Conservation (phyloP, 2,797 vertebrate species). For the Danio jaintianensis region DNA sequence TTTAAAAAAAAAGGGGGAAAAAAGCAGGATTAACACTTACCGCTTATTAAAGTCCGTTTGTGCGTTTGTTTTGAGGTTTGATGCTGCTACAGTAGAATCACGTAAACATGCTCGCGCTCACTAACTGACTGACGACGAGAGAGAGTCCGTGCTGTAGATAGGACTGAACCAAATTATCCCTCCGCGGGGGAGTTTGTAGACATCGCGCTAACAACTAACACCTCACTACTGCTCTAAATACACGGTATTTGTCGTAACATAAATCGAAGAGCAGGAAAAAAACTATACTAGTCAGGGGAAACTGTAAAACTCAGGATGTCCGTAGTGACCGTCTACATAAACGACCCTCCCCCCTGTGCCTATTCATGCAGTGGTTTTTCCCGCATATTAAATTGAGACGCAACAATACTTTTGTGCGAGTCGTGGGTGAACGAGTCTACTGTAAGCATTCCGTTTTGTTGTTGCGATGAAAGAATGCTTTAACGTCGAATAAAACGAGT, state of each 20-base stretch:
- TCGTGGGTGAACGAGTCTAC: not conserved
- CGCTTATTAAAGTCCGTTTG: not conserved
- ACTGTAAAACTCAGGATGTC: not conserved
- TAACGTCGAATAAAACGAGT: not conserved
- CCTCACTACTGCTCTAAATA: not conserved
- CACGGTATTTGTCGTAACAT: not conserved
- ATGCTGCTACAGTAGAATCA: not conserved
- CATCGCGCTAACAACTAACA: not conserved
- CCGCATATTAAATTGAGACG: constrained; percentile 11
- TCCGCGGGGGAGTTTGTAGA: not conserved
- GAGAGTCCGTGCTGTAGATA: not conserved
- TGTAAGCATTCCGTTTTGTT: not conserved
- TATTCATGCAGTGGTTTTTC: constrained; percentile 19
- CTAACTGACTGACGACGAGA: not conserved
- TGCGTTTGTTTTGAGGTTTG: not conserved
- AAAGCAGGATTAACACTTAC: constrained; percentile 15
- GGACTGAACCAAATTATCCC: constrained; percentile 22
- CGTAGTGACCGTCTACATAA: too few relatives aligned
- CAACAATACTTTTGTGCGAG: not conserved
- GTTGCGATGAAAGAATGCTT: not conserved
- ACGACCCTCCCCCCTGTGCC: not conserved
- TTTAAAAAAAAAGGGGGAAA: too few relatives aligned
- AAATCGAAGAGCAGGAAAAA: rapidly evolving
- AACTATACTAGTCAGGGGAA: not conserved
- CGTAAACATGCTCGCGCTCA: not conserved